Percentiles rank a stretch among this genome's conserved stretches.
These are phyloP conservation scores for Glaucomys volans DNA, from an alignment of 2,113 vertebrate species.

Conservation along the genomic window DNA sequence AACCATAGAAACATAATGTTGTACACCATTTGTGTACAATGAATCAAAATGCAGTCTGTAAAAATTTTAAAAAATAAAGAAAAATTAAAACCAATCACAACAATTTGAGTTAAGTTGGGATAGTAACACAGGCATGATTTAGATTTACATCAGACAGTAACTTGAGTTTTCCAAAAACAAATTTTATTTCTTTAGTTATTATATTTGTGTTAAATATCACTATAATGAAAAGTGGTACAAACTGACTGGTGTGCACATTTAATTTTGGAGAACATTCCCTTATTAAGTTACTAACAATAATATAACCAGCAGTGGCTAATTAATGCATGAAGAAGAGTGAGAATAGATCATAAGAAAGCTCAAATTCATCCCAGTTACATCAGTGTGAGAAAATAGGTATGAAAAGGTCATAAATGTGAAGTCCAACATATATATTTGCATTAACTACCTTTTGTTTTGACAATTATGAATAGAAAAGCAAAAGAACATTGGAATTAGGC, in stretches of 20 bases:
- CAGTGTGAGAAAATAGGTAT: not conserved
- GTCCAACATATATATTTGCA: not conserved
- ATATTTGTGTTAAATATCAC: not conserved
- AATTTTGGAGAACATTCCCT: not conserved
- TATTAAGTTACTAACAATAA: not conserved
- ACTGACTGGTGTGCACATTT: not conserved
- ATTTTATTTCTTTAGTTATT: constrained; percentile 22
- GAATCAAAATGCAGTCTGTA: too few species aligned
- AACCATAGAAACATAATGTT: too few species aligned
- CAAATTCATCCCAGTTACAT: not conserved
- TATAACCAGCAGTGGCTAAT: not conserved
- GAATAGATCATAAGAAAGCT: not conserved
- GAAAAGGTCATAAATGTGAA: not conserved
- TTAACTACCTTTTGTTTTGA: not conserved
- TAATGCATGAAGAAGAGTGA: not conserved
- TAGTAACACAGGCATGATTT: not conserved
- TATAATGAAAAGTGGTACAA: not conserved
- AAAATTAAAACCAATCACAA: not conserved
- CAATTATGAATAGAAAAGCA: not conserved
- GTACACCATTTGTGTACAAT: too few species aligned
- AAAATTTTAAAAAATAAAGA: too few species aligned
- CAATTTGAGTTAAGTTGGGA: not conserved
- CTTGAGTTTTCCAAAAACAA: not conserved
- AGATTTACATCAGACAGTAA: not conserved
- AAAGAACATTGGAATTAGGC: not conserved